Base-by-base conservation (phyloP, 1,140 invertebrate species). In the Plutomurus gul region DNA sequence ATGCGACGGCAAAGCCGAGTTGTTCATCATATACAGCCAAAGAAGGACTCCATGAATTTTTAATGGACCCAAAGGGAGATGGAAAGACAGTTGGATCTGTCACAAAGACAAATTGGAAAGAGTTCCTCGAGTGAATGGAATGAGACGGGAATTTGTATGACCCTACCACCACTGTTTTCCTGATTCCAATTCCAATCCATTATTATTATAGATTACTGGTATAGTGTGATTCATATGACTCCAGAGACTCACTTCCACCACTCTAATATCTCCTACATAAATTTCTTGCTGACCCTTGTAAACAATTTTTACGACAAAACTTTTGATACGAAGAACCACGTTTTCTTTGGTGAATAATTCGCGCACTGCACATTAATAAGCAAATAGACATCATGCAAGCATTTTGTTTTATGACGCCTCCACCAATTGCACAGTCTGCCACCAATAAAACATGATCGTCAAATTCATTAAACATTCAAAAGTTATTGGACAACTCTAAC, bases 31-130 rank as follows among this genome's bases (percentile, higher is more conserved):
- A 65, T 13, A n/a, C n/a, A n/a, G 30, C n/a, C 22, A 4, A 65
- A 65, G 56, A 49, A 49, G 46, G 27, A 18, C 16, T 5, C 30
- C 56, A 65, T 65, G 56, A 65, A 65, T 65, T 30, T 65, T 65
- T 65, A 65, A 65, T 65, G 56, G 27, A 33, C 27, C 27, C 27
- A 65, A 65, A 33, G 56, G 56, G 56, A 65, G 56, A 18, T 1
- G 27, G 56, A 33, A 65, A 65, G 56, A 65, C 56, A 36, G 56
- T 65, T 5, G 56, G 27, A 65, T 65, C 60, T 77, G 79, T 80
- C 79, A 76, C 25, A 46, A 60, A 73, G 77, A 82, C 81, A 82
- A 79, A 82, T 82, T 73, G 75, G 77, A 79, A 82, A 75, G 73
- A 76, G 75, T 82, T 77, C 81, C 81, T 60, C 13, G 76, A 75